Percentiles rank a stretch among this genome's conserved stretches.
Evolutionary conservation across 2,888 invertebrate genomes (phyloP).

Genomic region (Philonicus albiceps): DNA sequence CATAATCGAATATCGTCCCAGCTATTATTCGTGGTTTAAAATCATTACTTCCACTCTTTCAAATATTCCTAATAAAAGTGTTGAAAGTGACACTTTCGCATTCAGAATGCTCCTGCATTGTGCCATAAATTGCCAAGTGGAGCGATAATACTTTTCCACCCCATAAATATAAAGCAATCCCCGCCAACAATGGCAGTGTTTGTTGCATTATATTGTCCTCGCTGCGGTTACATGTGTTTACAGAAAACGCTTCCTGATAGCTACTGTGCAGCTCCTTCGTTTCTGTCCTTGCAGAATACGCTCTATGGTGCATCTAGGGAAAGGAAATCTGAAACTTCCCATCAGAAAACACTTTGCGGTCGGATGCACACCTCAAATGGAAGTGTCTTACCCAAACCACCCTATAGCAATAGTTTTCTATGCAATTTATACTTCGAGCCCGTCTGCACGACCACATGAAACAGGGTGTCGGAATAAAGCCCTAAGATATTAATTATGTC

Average conservation of each 20-base stretch:
- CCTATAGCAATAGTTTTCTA: background rate
- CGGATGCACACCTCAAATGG: background rate
- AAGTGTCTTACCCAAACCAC: background rate
- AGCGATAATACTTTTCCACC: background rate
- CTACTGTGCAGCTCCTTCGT: background rate
- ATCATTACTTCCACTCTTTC: background rate
- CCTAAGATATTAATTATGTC: background rate
- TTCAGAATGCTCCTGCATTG: background rate
- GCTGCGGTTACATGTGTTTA: background rate
- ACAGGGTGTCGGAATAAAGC: background rate
- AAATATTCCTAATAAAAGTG: background rate
- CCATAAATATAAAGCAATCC: background rate
- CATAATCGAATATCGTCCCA: background rate
- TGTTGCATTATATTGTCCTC: background rate
- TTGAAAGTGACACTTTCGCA: background rate
- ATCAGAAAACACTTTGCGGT: slow-evolving; percentile 16
- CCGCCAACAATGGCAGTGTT: background rate
- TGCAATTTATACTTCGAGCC: background rate
- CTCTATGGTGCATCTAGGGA: background rate
- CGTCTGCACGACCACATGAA: background rate
- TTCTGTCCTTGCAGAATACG: background rate
- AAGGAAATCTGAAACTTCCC: slow-evolving; percentile 22
- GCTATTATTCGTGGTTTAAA: background rate
- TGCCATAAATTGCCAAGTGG: background rate
- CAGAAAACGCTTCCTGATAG: background rate